Percentiles rank a stretch among this genome's conserved stretches.
Conservation (phyloP, 1,140 invertebrate species). For the Pristionchus pacificus region DNA sequence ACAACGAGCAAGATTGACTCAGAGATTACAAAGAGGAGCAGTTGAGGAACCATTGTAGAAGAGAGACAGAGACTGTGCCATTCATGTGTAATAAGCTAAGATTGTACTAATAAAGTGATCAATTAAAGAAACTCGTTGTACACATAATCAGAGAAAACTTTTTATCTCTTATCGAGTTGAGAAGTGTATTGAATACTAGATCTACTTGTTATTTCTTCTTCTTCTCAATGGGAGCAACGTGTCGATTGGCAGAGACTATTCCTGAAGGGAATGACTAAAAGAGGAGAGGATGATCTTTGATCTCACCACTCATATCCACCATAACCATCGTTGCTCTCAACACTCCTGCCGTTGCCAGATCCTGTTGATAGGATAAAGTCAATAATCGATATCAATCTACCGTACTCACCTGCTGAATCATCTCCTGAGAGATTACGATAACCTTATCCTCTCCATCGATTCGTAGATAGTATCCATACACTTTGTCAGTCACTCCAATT, state of each 20-base stretch:
- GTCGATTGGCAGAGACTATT: slow-evolving; percentile 29
- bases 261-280: slow-evolving; percentile 14
- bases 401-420: neutral
- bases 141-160: too few species aligned
- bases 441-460: slow-evolving; percentile 37
- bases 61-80: too few species aligned
- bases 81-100: too few species aligned
- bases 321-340: neutral
- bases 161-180: too few species aligned
- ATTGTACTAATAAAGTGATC: too few species aligned
- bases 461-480: slow-evolving; percentile 42
- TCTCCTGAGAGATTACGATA: slow-evolving; percentile 23
- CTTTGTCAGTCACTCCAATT: slow-evolving; percentile 43
- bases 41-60: too few species aligned
- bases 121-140: too few species aligned
- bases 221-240: neutral
- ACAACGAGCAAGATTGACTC: slow-evolving; percentile 26
- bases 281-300: too few species aligned
- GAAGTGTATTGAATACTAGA: too few species aligned
- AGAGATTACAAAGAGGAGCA: neutral
- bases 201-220: neutral
- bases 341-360: neutral
- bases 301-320: neutral
- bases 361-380: too few species aligned
- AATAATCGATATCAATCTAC: too few species aligned